Base-by-base conservation (phyloP, 2,113 vertebrate genomes). In the Cebidichthys violaceus region DNA sequence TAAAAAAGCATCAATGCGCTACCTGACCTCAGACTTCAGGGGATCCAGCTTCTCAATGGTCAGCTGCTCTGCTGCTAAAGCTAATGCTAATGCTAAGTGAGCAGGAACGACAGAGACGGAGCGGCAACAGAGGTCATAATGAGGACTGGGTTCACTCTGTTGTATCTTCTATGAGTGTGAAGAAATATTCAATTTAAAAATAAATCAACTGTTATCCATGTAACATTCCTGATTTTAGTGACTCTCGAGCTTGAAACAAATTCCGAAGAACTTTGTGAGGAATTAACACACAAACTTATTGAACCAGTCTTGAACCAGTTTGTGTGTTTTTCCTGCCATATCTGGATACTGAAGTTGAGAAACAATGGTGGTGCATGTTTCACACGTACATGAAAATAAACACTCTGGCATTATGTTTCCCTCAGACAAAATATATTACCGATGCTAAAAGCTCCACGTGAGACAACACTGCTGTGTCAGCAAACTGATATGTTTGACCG, bases 381-480 rank as follows among this genome's bases (percentile, higher is more conserved):
- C 13, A 4, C 41, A 43, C 31, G 2, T 11, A n/a, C 24, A 41
- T 65, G 10, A 17, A 6, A 24, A 14, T 24, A 10, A 57, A 69
- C 17, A 20, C 13, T 43, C 41, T 13, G 39, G 39, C 47, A 52
- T 52, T 20, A 20, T 22, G 18, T 52, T 52, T 52, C 47, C 47
- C 47, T 20, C 47, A 50, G 18, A 50, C 18, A 22, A 22, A 22
- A 9, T 22, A 10, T 62, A 35, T 35, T 17, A 24, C 9, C 1
- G 14, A 55, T 33, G 8, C 41, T 24, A 13, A 27, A 54, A 27
- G 33, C 29, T 35, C 4, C 31, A 13, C 2, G 27, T 35, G n/a
- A 39, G 29, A 57, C 14, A 11, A 9, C 14, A 18, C 45, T 50
- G 47, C 71, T 65, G 77, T 33, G 45, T 79, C 77, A 60, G 59